phyloP scores from a whole-genome alignment of 2,797 vertebrate species.

The Austrolebias charrua region DNA sequence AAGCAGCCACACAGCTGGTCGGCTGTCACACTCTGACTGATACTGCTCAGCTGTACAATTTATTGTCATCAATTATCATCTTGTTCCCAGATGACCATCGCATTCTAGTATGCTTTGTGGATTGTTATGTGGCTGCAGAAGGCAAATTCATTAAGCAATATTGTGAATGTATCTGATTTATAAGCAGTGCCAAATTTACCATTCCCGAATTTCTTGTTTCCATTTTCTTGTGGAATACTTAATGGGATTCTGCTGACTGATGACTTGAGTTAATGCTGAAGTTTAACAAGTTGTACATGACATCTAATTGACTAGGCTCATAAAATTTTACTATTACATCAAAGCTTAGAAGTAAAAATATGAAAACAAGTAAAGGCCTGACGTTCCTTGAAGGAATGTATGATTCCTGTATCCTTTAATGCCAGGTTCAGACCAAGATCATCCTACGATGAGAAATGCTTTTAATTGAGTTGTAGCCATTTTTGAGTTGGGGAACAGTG shows the following conservation, averaged over 20 bases:
- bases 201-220: not conserved
- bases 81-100: conserved; percentile 64
- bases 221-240: not conserved
- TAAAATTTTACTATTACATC: too few relatives aligned
- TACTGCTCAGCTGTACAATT: conserved; percentile 44
- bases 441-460: too few relatives aligned
- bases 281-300: too few relatives aligned
- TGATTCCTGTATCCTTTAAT: too few relatives aligned
- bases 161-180: conserved; percentile 18
- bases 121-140: conserved; percentile 28
- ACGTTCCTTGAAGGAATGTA: too few relatives aligned
- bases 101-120: conserved; percentile 34
- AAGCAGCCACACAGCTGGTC: conserved; percentile 68
- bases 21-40: conserved; percentile 64
- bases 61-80: conserved; percentile 68
- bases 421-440: too few relatives aligned
- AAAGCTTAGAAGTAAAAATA: too few relatives aligned
- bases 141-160: conserved; percentile 33
- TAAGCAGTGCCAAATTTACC: not conserved
- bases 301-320: too few relatives aligned
- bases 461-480: too few relatives aligned
- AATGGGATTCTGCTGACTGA: not conserved
- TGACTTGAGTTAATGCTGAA: too few relatives aligned
- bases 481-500: too few relatives aligned
- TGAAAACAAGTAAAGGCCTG: too few relatives aligned